These are phyloP conservation scores for Osmoderma eremita DNA, from an alignment of 2,888 invertebrate genomes.

Conservation along the genomic window DNA sequence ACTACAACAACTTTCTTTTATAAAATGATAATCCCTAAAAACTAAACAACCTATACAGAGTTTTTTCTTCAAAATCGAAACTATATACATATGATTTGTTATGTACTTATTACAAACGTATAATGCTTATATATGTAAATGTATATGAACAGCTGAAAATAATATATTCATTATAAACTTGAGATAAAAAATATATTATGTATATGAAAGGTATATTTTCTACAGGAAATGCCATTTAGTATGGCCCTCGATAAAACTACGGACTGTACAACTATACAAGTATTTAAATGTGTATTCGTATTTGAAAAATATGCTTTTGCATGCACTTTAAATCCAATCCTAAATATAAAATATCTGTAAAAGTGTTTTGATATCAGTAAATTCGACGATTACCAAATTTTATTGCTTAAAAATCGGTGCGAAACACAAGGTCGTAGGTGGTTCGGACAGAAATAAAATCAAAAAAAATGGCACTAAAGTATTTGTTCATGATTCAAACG, in stretches of 20 bases:
- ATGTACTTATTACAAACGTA: slow-evolving; percentile 5
- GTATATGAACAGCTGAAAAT: slow-evolving; percentile 15
- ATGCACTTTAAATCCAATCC: background rate
- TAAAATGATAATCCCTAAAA: slow-evolving; percentile 31
- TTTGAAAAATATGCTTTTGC: slow-evolving; percentile 19
- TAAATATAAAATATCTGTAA: slow-evolving; percentile 18
- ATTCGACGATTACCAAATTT: slow-evolving; percentile 25
- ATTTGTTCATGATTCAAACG: slow-evolving; percentile 11
- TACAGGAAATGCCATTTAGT: slow-evolving; percentile 38
- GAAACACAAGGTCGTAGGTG: slow-evolving; percentile 37
- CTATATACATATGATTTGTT: slow-evolving; percentile 29
- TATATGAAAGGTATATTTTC: background rate
- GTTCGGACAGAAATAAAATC: background rate
- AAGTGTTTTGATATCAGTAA: slow-evolving; percentile 32
- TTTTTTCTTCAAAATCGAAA: slow-evolving; percentile 12
- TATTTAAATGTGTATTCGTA: slow-evolving; percentile 1
- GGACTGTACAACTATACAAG: slow-evolving; percentile 34
- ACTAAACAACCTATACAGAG: slow-evolving; percentile 32
- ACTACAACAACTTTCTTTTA: slow-evolving; percentile 23
- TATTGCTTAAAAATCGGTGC: slow-evolving; percentile 40
- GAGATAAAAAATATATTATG: slow-evolving; percentile 29
- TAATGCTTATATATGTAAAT: too few relatives aligned
- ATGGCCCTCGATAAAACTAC: slow-evolving; percentile 25
- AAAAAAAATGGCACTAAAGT: slow-evolving; percentile 41
- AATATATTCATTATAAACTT: slow-evolving; percentile 16